Base-by-base conservation (phyloP, 2,113 vertebrate species). In the Malurus melanocephalus region DNA sequence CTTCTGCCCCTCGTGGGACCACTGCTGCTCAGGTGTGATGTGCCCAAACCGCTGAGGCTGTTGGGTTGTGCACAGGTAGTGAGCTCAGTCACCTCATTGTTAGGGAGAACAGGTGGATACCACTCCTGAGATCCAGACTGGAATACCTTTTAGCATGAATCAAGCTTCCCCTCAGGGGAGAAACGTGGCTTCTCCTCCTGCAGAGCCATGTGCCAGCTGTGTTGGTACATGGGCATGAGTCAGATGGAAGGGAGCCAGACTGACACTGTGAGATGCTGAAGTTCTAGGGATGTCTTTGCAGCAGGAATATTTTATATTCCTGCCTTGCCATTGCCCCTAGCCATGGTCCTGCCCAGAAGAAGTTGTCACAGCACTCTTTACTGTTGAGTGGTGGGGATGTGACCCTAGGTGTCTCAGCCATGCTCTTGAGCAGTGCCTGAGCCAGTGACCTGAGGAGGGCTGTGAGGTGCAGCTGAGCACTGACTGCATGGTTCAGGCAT, bases 361-460 rank as follows among this genome's bases (percentile, higher is more conserved):
- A 30, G 80, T 11, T 22, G 52, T 3, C 11, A 2, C 10, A 7
- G 16, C 33, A 4, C 42, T 78, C 65, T 52, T 48, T 4, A 3
- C 35, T 42, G 19, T 40, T 32, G 53, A 28, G 27, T 0, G 0
- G 43, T 20, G 77, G 30, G 45, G n/a, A 48, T 56, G 65, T 48
- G 68, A 26, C 27, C 60, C 55, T 4, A 9, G 21, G 6, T 4
- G 0, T 65, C 60, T 71, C 1, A 3, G 72, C 42, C 7, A 0
- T 23, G 79, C 18, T 42, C 7, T n/a, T 1, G 4, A 52, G 56
- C 38, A 7, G 11, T 1, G 4, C 57, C 7, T 14, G 45, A 71
- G 43, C 42, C 53, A 4, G 49, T 9, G 28, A 15, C 18, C 17
- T 13, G 53, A 16, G 19, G 21, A 51, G 19, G 49, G 12, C 2